These are phyloP conservation scores for Gisinianus flammeolus DNA, from an alignment of 2,888 invertebrate genomes.

Conservation along the genomic window DNA sequence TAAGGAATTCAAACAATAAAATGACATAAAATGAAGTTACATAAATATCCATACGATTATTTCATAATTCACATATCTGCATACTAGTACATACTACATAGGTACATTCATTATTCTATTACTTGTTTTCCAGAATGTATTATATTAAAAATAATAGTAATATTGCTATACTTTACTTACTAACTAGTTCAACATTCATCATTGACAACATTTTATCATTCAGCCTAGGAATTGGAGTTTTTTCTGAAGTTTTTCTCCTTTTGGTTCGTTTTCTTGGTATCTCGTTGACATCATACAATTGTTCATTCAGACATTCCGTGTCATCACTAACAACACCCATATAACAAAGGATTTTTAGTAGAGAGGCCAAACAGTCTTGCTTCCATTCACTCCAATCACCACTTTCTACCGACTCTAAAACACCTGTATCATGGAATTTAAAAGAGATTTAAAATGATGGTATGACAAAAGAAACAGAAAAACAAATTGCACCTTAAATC, in stretches of 20 bases:
- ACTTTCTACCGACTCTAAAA: constrained; percentile 71
- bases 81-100: no score
- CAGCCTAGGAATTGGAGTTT: constrained; percentile 72
- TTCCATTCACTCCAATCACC: constrained; percentile 85
- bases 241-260: constrained; percentile 66
- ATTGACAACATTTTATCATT: constrained; percentile 78
- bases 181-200: constrained; percentile 82
- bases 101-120: no score
- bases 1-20: no score
- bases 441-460: constrained; percentile 38
- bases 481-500: background rate
- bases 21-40: no score
- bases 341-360: constrained; percentile 84
- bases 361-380: constrained; percentile 87
- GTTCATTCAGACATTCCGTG: constrained; percentile 56
- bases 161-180: no score
- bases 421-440: no score
- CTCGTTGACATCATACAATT: constrained; percentile 58
- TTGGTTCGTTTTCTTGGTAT: constrained; percentile 55
- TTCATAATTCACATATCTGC: no score
- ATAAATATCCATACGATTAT: no score
- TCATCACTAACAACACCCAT: constrained; percentile 72
- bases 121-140: no score
- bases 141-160: no score
- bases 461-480: constrained; percentile 49